These are phyloP conservation scores for Slavum lentiscoides DNA, from an alignment of 2,888 invertebrate genomes.

Conservation along the genomic window DNA sequence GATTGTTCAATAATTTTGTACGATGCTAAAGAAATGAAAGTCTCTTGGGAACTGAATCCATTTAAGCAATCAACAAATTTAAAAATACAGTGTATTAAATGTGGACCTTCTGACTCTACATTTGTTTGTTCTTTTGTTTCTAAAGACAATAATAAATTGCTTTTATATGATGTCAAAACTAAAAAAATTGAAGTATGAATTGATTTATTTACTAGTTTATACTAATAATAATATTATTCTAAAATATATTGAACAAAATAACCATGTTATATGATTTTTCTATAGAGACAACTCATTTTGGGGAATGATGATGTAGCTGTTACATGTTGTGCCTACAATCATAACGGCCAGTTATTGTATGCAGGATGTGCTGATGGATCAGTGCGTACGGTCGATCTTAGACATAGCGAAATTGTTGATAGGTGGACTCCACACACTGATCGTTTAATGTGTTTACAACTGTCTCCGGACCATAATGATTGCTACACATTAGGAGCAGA, in stretches of 20 bases:
- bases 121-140: conserved; percentile 62
- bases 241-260: background rate
- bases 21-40: conserved; percentile 66
- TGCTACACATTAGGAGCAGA: conserved; percentile 66
- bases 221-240: no score
- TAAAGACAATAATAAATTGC: conserved; percentile 62
- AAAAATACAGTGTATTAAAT: conserved; percentile 62
- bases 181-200: conserved; percentile 63
- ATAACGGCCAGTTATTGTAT: conserved; percentile 66
- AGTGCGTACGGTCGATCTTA: conserved; percentile 65
- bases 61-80: conserved; percentile 55
- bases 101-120: conserved; percentile 63
- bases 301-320: conserved; percentile 60
- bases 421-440: conserved; percentile 65
- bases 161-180: conserved; percentile 66
- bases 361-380: conserved; percentile 66
- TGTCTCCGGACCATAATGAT: conserved; percentile 63
- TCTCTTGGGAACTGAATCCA: conserved; percentile 62
- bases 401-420: conserved; percentile 64
- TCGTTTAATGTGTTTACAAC: conserved; percentile 63
- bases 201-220: conserved; percentile 5
- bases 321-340: conserved; percentile 65
- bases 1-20: conserved; percentile 65
- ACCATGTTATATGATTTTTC: background rate
- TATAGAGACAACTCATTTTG: conserved; percentile 55